Percentiles rank a stretch among this genome's conserved stretches.
Evolutionary conservation across 2,113 vertebrate genomes (phyloP).

Genomic region (Corvus cornix): DNA sequence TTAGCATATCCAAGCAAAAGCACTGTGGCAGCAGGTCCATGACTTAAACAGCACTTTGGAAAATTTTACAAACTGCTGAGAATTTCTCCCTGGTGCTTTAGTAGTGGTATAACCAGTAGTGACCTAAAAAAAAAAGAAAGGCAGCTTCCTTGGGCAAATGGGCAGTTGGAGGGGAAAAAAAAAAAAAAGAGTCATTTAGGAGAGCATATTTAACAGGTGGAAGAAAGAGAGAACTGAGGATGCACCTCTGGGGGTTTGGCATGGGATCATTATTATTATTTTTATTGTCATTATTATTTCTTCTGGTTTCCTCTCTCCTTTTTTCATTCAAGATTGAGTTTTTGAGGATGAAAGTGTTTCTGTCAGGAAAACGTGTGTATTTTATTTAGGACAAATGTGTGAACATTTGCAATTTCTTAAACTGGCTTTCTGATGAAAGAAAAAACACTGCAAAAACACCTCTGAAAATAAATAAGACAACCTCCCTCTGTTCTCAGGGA

Average conservation of each 20-base stretch:
- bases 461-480: conserved; percentile 61
- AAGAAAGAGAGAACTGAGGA: not conserved
- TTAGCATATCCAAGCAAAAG: not conserved
- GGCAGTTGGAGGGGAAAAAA: not conserved
- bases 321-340: conserved; percentile 5
- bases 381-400: conserved; percentile 55
- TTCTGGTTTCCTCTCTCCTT: not conserved
- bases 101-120: not conserved
- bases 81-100: not conserved
- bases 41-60: not conserved
- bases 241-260: not conserved
- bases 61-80: not conserved
- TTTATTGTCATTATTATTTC: not conserved
- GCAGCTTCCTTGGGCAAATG: not conserved
- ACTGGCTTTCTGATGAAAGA: conserved; percentile 46
- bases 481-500: conserved; percentile 53
- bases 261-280: not conserved
- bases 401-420: conserved; percentile 44
- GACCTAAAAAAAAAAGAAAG: not conserved
- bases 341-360: conserved; percentile 8
- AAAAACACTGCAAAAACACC: conserved; percentile 35
- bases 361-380: conserved; percentile 1
- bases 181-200: not conserved
- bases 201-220: not conserved
- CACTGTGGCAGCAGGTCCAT: not conserved